Conservation (phyloP, 30 jellyfish, hydroid and myxozoan species). For the Pseudorhiza aurosa region DNA sequence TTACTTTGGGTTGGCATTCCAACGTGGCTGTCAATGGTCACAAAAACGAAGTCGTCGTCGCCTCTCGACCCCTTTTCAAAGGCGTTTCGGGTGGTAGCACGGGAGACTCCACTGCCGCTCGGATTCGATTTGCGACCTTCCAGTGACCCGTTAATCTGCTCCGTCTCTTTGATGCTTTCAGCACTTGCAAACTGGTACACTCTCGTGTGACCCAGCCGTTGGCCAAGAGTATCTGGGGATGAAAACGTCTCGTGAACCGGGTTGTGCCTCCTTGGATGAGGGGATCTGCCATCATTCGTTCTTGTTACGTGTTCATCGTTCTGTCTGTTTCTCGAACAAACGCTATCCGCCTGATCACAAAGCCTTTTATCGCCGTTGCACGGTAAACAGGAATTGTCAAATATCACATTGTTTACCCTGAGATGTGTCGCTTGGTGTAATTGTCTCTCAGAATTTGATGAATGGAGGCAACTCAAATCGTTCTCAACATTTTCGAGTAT, state of each 20-base stretch:
- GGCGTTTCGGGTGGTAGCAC: neutral
- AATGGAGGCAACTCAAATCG: neutral
- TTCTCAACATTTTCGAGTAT: conserved; percentile 29
- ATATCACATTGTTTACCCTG: neutral
- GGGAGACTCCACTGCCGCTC: neutral
- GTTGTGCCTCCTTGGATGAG: conserved; percentile 51
- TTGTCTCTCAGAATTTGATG: conserved; percentile 6
- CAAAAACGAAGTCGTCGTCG: neutral
- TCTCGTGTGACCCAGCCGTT: neutral
- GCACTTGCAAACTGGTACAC: conserved; percentile 3
- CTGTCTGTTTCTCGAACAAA: neutral
- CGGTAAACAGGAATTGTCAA: conserved; percentile 25
- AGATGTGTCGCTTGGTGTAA: conserved; percentile 8
- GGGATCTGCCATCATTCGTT: conserved; percentile 60
- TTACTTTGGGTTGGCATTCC: neutral
- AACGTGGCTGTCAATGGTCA: neutral
- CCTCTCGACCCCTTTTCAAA: neutral
- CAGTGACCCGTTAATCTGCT: neutral
- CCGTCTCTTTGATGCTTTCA: neutral
- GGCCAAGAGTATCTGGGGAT: conserved; percentile 33
- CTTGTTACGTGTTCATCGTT: neutral
- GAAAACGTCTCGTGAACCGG: conserved; percentile 24
- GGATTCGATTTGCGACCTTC: neutral
- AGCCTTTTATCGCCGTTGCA: neutral
- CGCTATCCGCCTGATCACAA: neutral